Percentiles rank a stretch among this genome's conserved stretches.
phyloP scores from a whole-genome alignment of 2,113 vertebrate species.

The Siniperca chuatsi region DNA sequence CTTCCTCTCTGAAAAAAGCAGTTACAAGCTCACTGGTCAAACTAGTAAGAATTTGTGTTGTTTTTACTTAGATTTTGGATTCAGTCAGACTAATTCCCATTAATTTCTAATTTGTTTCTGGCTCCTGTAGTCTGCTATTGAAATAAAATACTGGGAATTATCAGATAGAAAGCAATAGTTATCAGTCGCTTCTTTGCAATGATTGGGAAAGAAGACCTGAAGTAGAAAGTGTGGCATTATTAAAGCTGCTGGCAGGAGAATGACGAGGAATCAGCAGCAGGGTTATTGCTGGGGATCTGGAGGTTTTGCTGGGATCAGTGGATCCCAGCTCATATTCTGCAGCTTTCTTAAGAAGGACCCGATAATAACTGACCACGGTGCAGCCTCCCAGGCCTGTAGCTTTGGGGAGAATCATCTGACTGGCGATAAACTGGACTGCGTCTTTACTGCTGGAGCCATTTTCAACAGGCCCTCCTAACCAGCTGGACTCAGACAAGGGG shows the following conservation, averaged over 20 bases:
- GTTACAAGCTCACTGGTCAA: background rate
- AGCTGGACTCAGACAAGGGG: too few species aligned
- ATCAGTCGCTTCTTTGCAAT: background rate
- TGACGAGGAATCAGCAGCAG: constrained; percentile 28
- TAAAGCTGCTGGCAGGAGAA: constrained; percentile 52
- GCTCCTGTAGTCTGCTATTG: background rate
- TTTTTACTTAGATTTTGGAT: background rate
- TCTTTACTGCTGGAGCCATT: constrained; percentile 25
- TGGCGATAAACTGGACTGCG: constrained; percentile 67
- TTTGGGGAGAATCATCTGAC: constrained; percentile 74
- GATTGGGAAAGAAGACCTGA: constrained; percentile 35
- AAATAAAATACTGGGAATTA: background rate
- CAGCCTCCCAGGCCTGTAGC: constrained; percentile 52
- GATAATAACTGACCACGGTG: constrained; percentile 73
- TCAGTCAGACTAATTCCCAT: background rate
- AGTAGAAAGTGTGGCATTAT: constrained; percentile 9
- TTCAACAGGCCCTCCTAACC: background rate
- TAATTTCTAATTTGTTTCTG: background rate
- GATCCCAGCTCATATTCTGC: constrained; percentile 39
- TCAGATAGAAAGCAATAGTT: background rate
- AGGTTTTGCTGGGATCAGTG: constrained; percentile 12
- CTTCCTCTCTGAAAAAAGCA: background rate
- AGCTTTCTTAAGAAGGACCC: constrained; percentile 62
- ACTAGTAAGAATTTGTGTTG: background rate
- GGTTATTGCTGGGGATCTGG: constrained; percentile 11